Evolutionary conservation across 2,888 invertebrate genomes (phyloP), one percentile per base, ranked within the genome.

Genomic region (Habroteleia sp.): DNA sequence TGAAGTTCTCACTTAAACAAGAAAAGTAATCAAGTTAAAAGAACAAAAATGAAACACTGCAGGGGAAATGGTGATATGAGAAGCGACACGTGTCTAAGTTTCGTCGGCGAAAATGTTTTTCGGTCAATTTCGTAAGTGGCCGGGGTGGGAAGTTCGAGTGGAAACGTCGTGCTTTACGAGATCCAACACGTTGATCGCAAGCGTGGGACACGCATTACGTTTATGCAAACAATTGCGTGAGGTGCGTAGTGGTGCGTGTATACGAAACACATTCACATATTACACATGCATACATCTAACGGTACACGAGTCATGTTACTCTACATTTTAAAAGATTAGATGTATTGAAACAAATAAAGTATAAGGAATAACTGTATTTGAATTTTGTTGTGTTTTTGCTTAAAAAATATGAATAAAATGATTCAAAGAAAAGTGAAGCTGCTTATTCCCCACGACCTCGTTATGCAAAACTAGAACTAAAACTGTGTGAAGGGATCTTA

Each of bases 311-410:
- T 84, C 82, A 84, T 81, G 80, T 84, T 85, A 84, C 81, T 84
- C 81, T 85, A 86, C 83, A 85, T 85, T 86, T 83, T 81, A 79
- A 78, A 76, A 82, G 79, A 83, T 84, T 84, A 85, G 86, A 80
- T 87, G 84, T 82, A 83, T 81, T 81, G 82, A 79, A 82, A n/a
- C n/a, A n/a, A n/a, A 80, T 83, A 84, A 84, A 83, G 79, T 83
- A 82, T 87, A 87, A 85, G 84, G 80, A 82, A 83, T 86, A 83
- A 85, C 82, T 85, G 84, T 88, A 87, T 83, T 88, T 87, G 82
- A 85, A 86, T 85, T 85, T 84, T 85, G 84, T 85, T 86, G 87
- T 88, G 88, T 88, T 86, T 85, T 87, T 85, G 88, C 86, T 88
- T 87, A 87, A 87, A 84, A 84, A 85, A 85, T 84, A 87, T 84